Base-by-base conservation (phyloP, 2,888 invertebrate species). In the Heliothis peltigera region DNA sequence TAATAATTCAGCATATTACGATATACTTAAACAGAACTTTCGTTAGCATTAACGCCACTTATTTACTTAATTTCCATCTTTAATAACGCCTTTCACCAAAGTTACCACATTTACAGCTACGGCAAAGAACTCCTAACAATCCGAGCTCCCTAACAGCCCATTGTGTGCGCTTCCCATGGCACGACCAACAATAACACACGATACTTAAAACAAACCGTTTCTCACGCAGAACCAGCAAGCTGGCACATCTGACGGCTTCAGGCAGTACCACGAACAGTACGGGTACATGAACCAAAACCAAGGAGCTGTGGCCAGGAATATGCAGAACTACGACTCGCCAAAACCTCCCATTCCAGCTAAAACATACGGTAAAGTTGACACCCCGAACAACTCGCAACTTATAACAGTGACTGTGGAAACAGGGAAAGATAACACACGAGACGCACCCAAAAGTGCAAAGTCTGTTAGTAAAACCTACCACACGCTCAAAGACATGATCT, bases 401-500 rank as follows among this genome's bases (percentile, higher is more conserved):
- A 95, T 96, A 46, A 93, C 96, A 55, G 96, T 96, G 6, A 95
- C 96, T 15, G 96, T 96, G 4, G 96, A 96, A 90, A 95, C 95
- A 22, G 95, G 93, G 2, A 96, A 96, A 84, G 96, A 96, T 59
- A 95, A 89, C 43, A 95, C 94, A 17, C 94, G 94, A 83, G 96
- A 96, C 78, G 93, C 95, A 0, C 95, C 93, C 0, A 96, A 96
- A 87, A 95, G 93, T 60, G 92, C 95, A 51, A 96, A 97, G 87
- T 96, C 97, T n/a, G 96, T 97, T 64, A 96, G 97, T 49, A 97
- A 97, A 90, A 97, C 97, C 0, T 97, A 97, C 85, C 97, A 98
- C 87, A 97, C 97, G 4, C 96, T 98, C 70, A 97, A 97, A 94
- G 97, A 97, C 83, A 97, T 98, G 95, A 97, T 98, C 85, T 97